These are phyloP conservation scores for Parnassius apollo DNA, from an alignment of 2,888 invertebrate species.

Conservation along the genomic window DNA sequence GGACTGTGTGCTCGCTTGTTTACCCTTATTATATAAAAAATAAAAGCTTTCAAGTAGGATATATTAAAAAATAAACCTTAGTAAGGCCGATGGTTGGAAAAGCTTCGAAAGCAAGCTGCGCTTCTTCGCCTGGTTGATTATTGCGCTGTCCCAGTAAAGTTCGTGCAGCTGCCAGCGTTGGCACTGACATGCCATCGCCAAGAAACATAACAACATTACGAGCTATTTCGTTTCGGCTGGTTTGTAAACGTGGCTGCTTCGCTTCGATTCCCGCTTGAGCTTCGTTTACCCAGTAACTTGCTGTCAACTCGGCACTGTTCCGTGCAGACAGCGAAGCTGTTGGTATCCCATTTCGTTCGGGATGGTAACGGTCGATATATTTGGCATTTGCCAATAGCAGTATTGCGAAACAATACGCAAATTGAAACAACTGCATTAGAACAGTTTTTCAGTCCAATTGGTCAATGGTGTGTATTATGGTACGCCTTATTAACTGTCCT, in stretches of 20 bases:
- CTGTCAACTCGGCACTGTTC: too few species aligned
- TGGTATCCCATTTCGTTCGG: conserved; percentile 1
- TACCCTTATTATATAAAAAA: too few species aligned
- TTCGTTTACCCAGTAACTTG: conserved; percentile 62
- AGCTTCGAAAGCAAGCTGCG: conserved; percentile 80
- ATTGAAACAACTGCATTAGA: too few species aligned
- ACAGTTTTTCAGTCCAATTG: too few species aligned
- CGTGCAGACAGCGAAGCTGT: conserved; percentile 32
- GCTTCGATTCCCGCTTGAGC: conserved; percentile 60
- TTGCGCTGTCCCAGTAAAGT: conserved; percentile 35
- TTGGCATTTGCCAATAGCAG: too few species aligned
- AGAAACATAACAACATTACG: conserved; percentile 85
- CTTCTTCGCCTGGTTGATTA: conserved; percentile 66
- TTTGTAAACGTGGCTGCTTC: conserved; percentile 44
- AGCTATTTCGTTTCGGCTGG: conserved; percentile 51
- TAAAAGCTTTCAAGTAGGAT: background rate
- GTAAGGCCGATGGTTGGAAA: conserved; percentile 82
- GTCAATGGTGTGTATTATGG: background rate
- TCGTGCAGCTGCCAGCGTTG: conserved; percentile 84
- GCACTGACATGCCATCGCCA: conserved; percentile 88
- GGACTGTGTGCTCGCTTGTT: too few species aligned
- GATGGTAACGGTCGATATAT: conserved; percentile 6
- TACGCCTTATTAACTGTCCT: background rate
- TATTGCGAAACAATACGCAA: too few species aligned
- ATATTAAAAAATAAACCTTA: conserved; percentile 73